Percentiles rank a stretch among this genome's conserved stretches.
Conservation (phyloP, 1,140 invertebrate species). For the Euschistus heros region DNA sequence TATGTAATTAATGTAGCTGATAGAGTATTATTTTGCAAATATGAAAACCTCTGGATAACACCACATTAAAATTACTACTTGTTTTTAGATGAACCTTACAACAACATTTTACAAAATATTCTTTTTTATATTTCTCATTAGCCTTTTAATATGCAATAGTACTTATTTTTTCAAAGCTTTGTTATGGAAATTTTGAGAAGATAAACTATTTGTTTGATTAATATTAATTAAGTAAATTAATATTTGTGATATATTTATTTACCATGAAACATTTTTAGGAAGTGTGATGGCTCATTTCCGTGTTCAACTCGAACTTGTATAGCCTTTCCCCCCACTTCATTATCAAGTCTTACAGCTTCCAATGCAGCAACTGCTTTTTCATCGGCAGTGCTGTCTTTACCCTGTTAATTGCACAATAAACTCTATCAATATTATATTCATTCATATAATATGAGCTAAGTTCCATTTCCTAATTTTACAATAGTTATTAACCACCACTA, state of each 20-base stretch:
- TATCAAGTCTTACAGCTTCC: slow-evolving; percentile 49
- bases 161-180: too few relatives aligned
- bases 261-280: slow-evolving; percentile 68
- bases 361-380: slow-evolving; percentile 52
- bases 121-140: too few relatives aligned
- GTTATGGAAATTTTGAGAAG: too few relatives aligned
- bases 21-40: too few relatives aligned
- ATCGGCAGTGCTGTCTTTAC: slow-evolving; percentile 44
- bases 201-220: too few relatives aligned
- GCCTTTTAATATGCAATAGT: too few relatives aligned
- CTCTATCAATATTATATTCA: not conserved
- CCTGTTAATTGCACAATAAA: slow-evolving; percentile 31
- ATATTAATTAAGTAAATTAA: slow-evolving; percentile 1
- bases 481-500: too few relatives aligned
- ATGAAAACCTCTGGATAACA: too few relatives aligned
- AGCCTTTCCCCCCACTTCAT: slow-evolving; percentile 44
- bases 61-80: too few relatives aligned
- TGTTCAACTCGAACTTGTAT: slow-evolving; percentile 59
- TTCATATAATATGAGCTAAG: not conserved
- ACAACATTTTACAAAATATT: too few relatives aligned
- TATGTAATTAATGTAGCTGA: too few relatives aligned
- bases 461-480: not conserved
- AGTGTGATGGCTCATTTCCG: slow-evolving; percentile 61
- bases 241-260: slow-evolving; percentile 28
- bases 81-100: too few relatives aligned